A percentile compares a stretch with the other conserved stretches of the same genome.
Conservation (phyloP, 2,888 invertebrate genomes). For the Epinotia nisella region DNA sequence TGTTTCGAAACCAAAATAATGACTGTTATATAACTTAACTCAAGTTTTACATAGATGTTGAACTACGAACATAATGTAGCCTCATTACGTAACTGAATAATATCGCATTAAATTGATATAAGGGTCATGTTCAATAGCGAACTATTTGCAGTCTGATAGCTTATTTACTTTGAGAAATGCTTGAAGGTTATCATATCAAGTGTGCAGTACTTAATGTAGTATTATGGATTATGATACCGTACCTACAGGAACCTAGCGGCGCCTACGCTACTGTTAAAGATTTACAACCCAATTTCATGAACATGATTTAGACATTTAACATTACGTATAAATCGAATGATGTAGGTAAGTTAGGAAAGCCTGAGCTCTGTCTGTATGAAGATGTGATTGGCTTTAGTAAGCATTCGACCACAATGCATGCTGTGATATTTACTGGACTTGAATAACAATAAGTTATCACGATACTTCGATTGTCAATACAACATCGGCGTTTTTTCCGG, state of each 20-base stretch:
- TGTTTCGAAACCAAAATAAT: slow-evolving; percentile 29
- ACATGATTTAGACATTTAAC: too few relatives aligned
- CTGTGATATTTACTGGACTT: not conserved
- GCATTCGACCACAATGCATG: too few relatives aligned
- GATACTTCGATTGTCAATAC: not conserved
- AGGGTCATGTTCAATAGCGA: not conserved
- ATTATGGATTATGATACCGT: not conserved
- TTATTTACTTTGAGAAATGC: not conserved
- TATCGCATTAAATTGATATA: slow-evolving; percentile 2
- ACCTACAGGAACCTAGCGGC: not conserved
- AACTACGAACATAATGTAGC: slow-evolving; percentile 2
- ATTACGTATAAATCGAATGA: too few relatives aligned
- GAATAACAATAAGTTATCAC: not conserved
- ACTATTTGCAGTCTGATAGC: not conserved
- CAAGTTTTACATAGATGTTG: slow-evolving; percentile 5
- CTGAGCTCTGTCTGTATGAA: not conserved
- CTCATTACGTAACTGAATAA: slow-evolving; percentile 11
- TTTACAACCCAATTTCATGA: too few relatives aligned
- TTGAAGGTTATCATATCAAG: not conserved
- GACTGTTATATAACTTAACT: slow-evolving; percentile 22
- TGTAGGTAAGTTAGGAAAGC: too few relatives aligned
- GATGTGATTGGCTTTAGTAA: not conserved
- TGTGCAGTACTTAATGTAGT: not conserved
- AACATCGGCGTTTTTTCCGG: not conserved
- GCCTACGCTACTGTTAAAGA: not conserved